phyloP scores from a whole-genome alignment of 92 coral and sea anemone species.

The Siderastrea siderea region DNA sequence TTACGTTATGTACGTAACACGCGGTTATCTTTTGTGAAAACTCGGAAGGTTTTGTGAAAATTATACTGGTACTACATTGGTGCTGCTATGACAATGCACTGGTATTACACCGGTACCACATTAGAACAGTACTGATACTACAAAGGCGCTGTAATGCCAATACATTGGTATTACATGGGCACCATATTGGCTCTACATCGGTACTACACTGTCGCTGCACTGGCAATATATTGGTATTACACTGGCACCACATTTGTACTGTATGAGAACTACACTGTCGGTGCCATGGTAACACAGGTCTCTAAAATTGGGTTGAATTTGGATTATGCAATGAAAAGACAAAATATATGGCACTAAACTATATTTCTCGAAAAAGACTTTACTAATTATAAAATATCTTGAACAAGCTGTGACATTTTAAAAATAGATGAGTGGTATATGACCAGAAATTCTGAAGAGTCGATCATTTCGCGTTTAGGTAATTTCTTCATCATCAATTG shows the following conservation, averaged over 20 bases:
- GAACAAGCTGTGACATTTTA: not conserved
- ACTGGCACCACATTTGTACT: not conserved
- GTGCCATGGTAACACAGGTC: too few species aligned
- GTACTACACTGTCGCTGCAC: not conserved
- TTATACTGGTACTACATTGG: not conserved
- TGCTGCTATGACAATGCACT: too few species aligned
- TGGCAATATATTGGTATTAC: not conserved
- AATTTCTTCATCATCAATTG: too few species aligned
- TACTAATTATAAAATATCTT: constrained; percentile 12
- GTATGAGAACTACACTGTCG: not conserved
- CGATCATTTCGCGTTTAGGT: not conserved
- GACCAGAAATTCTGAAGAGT: not conserved
- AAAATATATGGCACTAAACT: not conserved
- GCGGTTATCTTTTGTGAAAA: too few species aligned
- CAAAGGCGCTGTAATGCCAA: too few species aligned
- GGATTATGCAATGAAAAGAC: not conserved
- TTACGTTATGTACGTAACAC: too few species aligned
- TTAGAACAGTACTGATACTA: too few species aligned
- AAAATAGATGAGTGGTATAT: not conserved
- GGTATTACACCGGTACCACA: too few species aligned
- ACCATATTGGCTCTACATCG: not conserved
- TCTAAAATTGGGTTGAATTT: too few species aligned
- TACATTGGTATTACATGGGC: too few species aligned
- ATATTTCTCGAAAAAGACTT: not conserved
- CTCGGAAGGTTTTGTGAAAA: not conserved